Base-by-base conservation (phyloP, 1,140 invertebrate genomes). In the Pseudomyrmex dendroicus region DNA sequence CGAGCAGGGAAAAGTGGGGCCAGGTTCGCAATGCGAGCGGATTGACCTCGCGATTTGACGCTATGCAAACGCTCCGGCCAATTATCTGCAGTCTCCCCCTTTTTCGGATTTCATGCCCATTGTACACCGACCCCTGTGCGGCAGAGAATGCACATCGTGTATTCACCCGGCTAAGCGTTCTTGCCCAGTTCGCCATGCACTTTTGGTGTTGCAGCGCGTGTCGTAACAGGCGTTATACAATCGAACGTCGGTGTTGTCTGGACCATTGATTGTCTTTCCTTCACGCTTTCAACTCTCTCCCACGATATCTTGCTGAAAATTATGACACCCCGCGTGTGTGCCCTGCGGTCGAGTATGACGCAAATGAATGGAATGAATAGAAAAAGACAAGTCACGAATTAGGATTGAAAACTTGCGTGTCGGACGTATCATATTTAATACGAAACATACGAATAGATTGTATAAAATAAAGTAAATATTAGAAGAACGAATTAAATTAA, bases 1-100 rank as follows among this genome's bases (percentile, higher is more conserved):
- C 9, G 54, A 57, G 57, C 15, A 12, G 52, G 3, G 73, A 44
- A 25, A 7, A 72, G 52, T 8, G 48, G 44, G 66, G 76, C 62
- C 82, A 87, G 74, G 80, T 87, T 78, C 86, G 86, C 85, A 84
- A 74, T 63, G 77, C 86, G 77, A 88, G 83, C 84, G 86, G 84
- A 89, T 89, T 86, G 87, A 88, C 86, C 87, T 89, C 89, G 86
- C 86, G 86, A 91, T 91, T 91, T 91, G 89, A 91, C 87, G 85
- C 84, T 90, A 62, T 82, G 90, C 90, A 91, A 91, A 91, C 88
- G 84, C 85, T 82, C 89, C 74, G 66, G 73, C 89, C 89, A 91
- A 91, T 91, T 91, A 92, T 92, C 85, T 61, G 84, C 86, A 91
- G 88, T 82, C 84, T 85, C 87, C 87, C 84, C 84, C 86, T 85